Percentiles rank a stretch among this genome's conserved stretches.
Evolutionary conservation across 2,113 vertebrate genomes (phyloP).

Genomic region (Anarhynchus alexandrinus): DNA sequence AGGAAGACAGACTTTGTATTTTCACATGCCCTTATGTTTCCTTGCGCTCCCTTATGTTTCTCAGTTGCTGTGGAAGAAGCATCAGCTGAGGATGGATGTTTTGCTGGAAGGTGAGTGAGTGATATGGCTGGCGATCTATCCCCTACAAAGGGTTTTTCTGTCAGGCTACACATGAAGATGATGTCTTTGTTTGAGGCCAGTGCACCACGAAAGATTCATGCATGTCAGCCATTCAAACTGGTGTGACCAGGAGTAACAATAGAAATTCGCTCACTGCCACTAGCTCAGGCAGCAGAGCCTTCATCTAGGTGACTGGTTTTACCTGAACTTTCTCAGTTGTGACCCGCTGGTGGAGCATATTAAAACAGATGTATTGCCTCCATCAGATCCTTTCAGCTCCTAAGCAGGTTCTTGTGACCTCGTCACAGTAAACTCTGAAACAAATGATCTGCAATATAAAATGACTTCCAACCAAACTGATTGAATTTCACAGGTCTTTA

Average conservation of each 20-base stretch:
- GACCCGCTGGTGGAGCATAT: neutral
- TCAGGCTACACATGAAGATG: neutral
- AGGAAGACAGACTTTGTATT: neutral
- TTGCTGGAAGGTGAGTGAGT: accelerated
- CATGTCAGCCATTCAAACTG: neutral
- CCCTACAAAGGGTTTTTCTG: neutral
- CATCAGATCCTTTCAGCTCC: neutral
- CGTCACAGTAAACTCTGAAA: neutral
- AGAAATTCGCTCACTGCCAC: neutral
- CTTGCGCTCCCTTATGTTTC: neutral
- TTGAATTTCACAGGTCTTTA: neutral
- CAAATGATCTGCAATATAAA: neutral
- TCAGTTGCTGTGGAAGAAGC: neutral
- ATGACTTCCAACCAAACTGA: neutral
- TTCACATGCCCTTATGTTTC: neutral
- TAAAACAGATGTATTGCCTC: neutral
- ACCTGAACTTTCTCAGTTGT: neutral
- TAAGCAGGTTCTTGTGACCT: neutral
- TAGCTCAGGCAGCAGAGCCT: neutral
- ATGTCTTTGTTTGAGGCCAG: neutral
- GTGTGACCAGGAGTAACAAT: neutral
- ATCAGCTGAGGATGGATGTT: neutral
- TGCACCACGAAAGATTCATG: neutral
- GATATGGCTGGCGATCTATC: neutral
- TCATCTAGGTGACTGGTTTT: neutral